These are phyloP conservation scores for Sebastes itinus DNA, from an alignment of 2,797 vertebrate species.

Conservation along the genomic window DNA sequence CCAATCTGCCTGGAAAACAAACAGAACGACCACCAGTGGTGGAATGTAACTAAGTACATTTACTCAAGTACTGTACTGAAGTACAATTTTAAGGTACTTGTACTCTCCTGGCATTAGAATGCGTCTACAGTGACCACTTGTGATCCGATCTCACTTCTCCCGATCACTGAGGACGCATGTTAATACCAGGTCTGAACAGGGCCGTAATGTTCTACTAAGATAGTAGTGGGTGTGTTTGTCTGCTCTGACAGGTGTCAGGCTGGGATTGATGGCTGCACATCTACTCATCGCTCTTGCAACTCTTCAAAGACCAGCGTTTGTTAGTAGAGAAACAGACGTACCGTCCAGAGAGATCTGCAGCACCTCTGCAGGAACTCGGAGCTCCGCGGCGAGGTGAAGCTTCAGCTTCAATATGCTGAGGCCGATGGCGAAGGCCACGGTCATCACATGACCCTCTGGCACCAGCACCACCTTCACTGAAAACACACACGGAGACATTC, in stretches of 20 bases:
- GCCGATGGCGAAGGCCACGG: slow-evolving; percentile 82
- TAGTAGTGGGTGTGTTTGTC: neutral
- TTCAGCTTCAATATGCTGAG: slow-evolving; percentile 81
- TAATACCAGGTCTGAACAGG: no score
- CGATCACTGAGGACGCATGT: no score
- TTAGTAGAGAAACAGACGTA: slow-evolving; percentile 15
- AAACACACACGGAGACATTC: neutral
- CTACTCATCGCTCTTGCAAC: no score
- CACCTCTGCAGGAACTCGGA: slow-evolving; percentile 80
- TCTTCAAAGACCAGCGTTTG: neutral
- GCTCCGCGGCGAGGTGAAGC: slow-evolving; percentile 79
- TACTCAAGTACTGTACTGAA: no score
- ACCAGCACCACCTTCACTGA: slow-evolving; percentile 87
- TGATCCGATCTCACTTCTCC: no score
- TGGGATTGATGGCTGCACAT: no score
- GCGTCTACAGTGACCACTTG: no score
- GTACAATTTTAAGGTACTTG: no score
- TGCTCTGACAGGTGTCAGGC: no score
- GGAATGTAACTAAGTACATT: neutral
- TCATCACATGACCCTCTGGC: slow-evolving; percentile 86
- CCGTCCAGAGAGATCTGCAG: slow-evolving; percentile 82
- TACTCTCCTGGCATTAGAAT: no score
- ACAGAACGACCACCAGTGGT: neutral
- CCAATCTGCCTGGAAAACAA: slow-evolving; percentile 71
- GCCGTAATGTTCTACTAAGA: neutral